phyloP scores from a whole-genome alignment of 2,797 vertebrate species.

The Lithobates pipiens region DNA sequence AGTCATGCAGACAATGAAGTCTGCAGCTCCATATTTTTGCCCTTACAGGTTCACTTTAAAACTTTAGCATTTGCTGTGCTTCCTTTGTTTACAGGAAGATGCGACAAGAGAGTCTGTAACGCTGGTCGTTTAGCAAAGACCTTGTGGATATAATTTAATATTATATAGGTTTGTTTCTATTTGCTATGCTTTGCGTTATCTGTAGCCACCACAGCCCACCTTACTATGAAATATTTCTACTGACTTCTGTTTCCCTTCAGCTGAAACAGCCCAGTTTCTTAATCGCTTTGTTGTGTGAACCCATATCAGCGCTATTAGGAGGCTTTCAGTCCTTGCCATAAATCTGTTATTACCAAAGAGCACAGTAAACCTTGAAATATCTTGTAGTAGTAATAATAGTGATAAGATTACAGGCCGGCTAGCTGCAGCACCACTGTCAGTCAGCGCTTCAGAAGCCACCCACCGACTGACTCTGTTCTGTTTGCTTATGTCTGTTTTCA shows the following conservation, averaged over 20 bases:
- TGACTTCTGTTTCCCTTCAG: background rate
- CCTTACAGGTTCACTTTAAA: no score
- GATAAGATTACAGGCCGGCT: slow-evolving; percentile 27
- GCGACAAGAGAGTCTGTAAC: no score
- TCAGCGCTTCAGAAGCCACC: slow-evolving; percentile 71
- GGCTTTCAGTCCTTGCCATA: background rate
- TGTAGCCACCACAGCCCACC: background rate
- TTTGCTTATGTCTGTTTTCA: slow-evolving; percentile 70
- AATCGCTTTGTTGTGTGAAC: background rate
- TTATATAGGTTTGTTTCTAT: no score
- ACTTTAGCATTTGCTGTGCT: no score
- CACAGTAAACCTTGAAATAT: slow-evolving; percentile 48
- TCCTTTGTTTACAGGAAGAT: no score
- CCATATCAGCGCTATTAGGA: background rate
- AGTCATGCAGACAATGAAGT: no score
- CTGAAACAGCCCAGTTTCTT: background rate
- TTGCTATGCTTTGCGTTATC: background rate
- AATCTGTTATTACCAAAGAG: slow-evolving; percentile 35
- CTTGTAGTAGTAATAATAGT: slow-evolving; percentile 39
- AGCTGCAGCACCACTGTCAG: slow-evolving; percentile 61
- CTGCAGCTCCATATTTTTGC: no score
- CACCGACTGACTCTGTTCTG: slow-evolving; percentile 62
- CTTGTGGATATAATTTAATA: no score
- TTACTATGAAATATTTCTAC: background rate
- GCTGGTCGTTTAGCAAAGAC: no score